Evolutionary conservation across 1,140 invertebrate species (phyloP).

Genomic region (Tribolium madens): DNA sequence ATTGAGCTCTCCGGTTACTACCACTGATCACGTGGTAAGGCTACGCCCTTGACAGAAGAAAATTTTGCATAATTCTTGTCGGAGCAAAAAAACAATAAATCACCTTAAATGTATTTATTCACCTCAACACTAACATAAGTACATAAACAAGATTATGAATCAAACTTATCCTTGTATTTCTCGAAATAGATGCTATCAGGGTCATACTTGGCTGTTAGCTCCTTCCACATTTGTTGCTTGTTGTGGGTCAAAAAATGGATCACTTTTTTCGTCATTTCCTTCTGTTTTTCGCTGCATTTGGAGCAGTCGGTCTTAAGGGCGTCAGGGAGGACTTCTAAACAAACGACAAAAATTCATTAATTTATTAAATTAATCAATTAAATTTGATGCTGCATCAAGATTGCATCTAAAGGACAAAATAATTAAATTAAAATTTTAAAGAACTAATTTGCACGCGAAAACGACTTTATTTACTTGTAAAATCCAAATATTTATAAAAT

Average conservation of each 20-base stretch:
- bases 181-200: slow-evolving; percentile 61
- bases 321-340: slow-evolving; percentile 64
- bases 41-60: too few relatives aligned
- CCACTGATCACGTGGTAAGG: too few relatives aligned
- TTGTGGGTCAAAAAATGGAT: slow-evolving; percentile 61
- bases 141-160: slow-evolving; percentile 5
- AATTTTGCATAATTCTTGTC: too few relatives aligned
- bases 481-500: neutral
- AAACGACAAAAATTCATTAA: too few relatives aligned
- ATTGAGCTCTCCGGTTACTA: too few relatives aligned
- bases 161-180: slow-evolving; percentile 54
- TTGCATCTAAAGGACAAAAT: too few relatives aligned
- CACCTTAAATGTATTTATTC: neutral
- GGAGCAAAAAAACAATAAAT: neutral
- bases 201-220: slow-evolving; percentile 65
- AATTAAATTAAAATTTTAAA: too few relatives aligned
- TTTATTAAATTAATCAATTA: too few relatives aligned
- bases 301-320: slow-evolving; percentile 63
- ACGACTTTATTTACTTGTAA: neutral
- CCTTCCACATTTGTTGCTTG: slow-evolving; percentile 61
- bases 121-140: neutral
- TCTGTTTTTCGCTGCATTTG: slow-evolving; percentile 65
- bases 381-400: too few relatives aligned
- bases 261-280: slow-evolving; percentile 61
- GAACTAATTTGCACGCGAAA: too few relatives aligned